Evolutionary conservation across 2,797 vertebrate species (phyloP), one percentile per base, ranked within the genome.

Genomic region (Sebastes elongatus): DNA sequence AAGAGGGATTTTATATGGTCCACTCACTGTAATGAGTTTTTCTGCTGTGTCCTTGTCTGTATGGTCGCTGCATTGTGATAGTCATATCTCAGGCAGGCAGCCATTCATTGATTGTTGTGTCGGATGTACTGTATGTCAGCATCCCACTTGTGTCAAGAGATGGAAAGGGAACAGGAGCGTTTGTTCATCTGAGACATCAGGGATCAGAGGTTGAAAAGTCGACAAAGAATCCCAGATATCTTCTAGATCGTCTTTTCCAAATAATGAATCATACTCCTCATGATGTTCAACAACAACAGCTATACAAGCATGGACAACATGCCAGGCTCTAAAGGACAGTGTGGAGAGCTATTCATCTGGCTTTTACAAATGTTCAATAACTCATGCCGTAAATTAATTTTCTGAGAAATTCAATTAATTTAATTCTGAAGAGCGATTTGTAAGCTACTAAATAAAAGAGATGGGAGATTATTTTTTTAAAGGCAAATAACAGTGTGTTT

Each of bases 401-500:
- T 59, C 56, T 66, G 71, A 67, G 60, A 60, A 78, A 53, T 69
- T 30, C 14, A 65, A 81, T 86, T 55, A 65, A 75, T 78, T 63
- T 55, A 63, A 75, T 78, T 63, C 35, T 57, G 60, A 76, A 72
- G 30, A 78, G 42, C 32, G 66, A 32, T 60, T 76, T 86, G 46
- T 76, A 25, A 73, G 46, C 56, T 56, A 33, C 27, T 62, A 11
- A 78, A 63, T 38, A 68, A 82, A 82, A 75, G 38, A 75, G 42
- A 88, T 66, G 30, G 18, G 10, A 60, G 64, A 80, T 74, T 85
- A 27, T 76, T 49, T 20, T 84, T 79, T 90, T 49, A 68, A 42
- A 78, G 74, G 84, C 70, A 85, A 87, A 88, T 86, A 84, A 83
- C 68, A 5, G 57, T 55, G 81, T 89, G 33, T 89, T 81, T 70